Conservation (phyloP, 2,797 vertebrate genomes). For the Sphaeramia orbicularis region DNA sequence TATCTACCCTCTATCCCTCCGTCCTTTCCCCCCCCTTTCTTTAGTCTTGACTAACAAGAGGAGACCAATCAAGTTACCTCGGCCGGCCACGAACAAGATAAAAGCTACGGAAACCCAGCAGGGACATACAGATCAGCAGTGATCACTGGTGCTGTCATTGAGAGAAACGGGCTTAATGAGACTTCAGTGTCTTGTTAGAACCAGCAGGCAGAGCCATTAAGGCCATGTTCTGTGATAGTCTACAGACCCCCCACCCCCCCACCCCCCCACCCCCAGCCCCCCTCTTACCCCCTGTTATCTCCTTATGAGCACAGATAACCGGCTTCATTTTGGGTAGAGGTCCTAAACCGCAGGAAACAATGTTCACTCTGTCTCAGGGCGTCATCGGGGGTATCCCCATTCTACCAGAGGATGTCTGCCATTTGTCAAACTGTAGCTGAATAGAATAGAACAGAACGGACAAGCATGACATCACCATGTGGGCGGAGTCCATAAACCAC, state of each 20-base stretch:
- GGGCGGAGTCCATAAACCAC: no score
- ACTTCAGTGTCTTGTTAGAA: conserved; percentile 2
- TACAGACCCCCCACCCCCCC: not conserved
- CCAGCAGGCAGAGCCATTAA: conserved; percentile 1
- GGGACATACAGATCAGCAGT: conserved; percentile 19
- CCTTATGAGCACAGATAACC: not conserved
- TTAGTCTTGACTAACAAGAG: conserved; percentile 9
- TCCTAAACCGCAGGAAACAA: not conserved
- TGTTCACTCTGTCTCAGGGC: not conserved
- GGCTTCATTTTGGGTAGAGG: conserved; percentile 2
- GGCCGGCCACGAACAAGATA: conserved; percentile 41
- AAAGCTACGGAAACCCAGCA: conserved; percentile 23
- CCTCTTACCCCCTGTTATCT: no score
- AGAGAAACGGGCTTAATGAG: conserved; percentile 21
- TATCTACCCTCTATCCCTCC: not conserved
- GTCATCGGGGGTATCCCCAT: no score
- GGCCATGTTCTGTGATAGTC: not conserved
- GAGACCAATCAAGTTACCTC: conserved; percentile 55
- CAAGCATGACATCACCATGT: no score
- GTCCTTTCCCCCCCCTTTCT: not conserved
- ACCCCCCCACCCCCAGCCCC: no score
- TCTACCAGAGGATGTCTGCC: not conserved
- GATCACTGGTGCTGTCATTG: conserved; percentile 24
- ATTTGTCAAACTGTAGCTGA: not conserved
- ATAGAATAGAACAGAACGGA: no score